These are phyloP conservation scores for Ia io DNA, from an alignment of 2,113 vertebrate species.

Conservation along the genomic window DNA sequence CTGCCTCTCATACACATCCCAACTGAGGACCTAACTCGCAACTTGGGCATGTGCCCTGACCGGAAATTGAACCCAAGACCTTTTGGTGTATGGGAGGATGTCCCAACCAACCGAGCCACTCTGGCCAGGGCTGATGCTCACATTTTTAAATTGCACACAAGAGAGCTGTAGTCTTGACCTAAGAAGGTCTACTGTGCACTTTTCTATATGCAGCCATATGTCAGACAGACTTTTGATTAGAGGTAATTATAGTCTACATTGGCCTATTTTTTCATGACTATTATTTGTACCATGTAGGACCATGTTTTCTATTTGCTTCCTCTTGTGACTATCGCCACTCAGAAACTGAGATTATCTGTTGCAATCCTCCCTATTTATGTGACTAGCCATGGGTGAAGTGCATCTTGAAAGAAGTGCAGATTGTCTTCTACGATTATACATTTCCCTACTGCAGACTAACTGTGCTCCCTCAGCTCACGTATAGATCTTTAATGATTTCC, in stretches of 20 bases:
- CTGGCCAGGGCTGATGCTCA: not conserved
- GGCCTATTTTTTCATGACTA: not conserved
- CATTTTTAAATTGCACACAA: not conserved
- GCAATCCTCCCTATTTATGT: not conserved
- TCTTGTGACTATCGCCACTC: too few species aligned
- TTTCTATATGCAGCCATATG: not conserved
- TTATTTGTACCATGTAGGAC: not conserved
- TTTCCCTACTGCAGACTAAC: not conserved
- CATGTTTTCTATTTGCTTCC: not conserved
- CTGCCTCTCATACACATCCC: not conserved
- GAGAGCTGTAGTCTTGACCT: not conserved
- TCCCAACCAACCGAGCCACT: not conserved
- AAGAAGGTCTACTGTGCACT: not conserved
- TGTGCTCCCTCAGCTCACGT: not conserved
- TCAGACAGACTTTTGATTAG: not conserved
- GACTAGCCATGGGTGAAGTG: not conserved
- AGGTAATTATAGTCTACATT: not conserved
- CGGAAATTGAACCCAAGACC: not conserved
- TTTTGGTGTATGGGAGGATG: not conserved
- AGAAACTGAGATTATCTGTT: not conserved
- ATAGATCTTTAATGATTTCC: constrained; percentile 41
- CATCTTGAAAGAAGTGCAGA: not conserved
- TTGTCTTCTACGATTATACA: not conserved
- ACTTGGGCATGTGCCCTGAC: not conserved
- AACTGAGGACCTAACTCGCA: not conserved